Base-by-base conservation (phyloP, 1,140 invertebrate genomes). In the Pinna nobilis region DNA sequence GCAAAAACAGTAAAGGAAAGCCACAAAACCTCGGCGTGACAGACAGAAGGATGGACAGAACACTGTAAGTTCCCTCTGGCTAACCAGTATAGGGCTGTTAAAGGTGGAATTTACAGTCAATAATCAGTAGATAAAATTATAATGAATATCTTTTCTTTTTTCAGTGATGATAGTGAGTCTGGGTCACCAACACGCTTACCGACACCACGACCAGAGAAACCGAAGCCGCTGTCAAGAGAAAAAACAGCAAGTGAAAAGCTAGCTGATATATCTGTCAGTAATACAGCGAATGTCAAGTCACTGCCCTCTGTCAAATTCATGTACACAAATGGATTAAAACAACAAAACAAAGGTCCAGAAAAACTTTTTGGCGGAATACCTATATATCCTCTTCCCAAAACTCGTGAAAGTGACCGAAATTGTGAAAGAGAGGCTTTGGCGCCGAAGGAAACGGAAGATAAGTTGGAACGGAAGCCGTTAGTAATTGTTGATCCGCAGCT, bases 401-500 rank as follows among this genome's bases (percentile, higher is more conserved):
- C 30, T 59, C 55, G 55, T 30, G 30, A 59, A 59, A 33, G 11
- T 59, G 33, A 15, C 30, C 55, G 55, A 18, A 59, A 59, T 35
- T 30, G 37, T 20, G 55, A n/a, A 25, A 18, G 20, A 33, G 55
- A 59, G 37, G 30, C 30, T 1, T 30, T 59, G 9, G 9, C 18
- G 9, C 15, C 28, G 28, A n/a, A n/a, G n/a, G n/a, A n/a, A n/a
- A n/a, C n/a, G n/a, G 55, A 59, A 33, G 55, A 59, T 59, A 15
- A 59, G 37, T 35, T 7, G 30, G 55, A 59, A n/a, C 18, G 30
- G 9, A 59, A 59, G 30, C 55, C 55, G 7, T 50, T 67, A 13
- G 51, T 67, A 11, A 67, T 67, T 18, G 64, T 67, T 25, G 64
- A 67, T 25, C 64, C 64, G 18, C 64, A 67, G 33, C 33, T 67